Percentiles rank a stretch among this genome's conserved stretches.
Evolutionary conservation across 2,888 invertebrate species (phyloP).

Genomic region (Sesamia inferens): DNA sequence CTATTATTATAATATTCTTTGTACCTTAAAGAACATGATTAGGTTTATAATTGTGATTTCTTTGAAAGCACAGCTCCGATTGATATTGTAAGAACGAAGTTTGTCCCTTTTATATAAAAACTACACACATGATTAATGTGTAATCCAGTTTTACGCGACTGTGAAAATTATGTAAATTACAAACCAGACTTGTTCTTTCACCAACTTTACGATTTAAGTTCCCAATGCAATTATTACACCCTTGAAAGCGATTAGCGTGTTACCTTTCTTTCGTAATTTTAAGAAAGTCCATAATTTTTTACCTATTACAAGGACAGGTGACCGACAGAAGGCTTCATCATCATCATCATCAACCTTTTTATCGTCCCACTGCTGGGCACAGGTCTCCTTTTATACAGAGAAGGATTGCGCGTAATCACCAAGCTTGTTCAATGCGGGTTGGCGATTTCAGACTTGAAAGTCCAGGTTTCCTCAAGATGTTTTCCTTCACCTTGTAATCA

Average conservation of each 20-base stretch:
- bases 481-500: too few species aligned
- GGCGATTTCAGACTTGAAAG: too few species aligned
- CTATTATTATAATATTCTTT: neutral
- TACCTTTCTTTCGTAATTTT: neutral
- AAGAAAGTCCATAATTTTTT: too few species aligned
- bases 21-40: constrained; percentile 25
- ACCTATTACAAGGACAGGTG: too few species aligned
- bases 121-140: neutral
- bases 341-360: too few species aligned
- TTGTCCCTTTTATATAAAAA: constrained; percentile 20
- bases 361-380: too few species aligned
- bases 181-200: constrained; percentile 3
- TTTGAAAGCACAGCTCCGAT: neutral
- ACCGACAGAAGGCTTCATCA: too few species aligned
- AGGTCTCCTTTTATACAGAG: too few species aligned
- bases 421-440: too few species aligned
- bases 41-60: neutral
- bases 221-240: neutral
- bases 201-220: neutral
- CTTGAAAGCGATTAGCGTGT: neutral
- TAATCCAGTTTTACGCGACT: constrained; percentile 3
- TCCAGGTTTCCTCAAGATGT: too few species aligned
- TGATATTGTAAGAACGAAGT: neutral
- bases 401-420: too few species aligned
- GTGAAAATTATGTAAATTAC: neutral